phyloP scores from a whole-genome alignment of 2,113 vertebrate genomes.

The Isichthys henryi region DNA sequence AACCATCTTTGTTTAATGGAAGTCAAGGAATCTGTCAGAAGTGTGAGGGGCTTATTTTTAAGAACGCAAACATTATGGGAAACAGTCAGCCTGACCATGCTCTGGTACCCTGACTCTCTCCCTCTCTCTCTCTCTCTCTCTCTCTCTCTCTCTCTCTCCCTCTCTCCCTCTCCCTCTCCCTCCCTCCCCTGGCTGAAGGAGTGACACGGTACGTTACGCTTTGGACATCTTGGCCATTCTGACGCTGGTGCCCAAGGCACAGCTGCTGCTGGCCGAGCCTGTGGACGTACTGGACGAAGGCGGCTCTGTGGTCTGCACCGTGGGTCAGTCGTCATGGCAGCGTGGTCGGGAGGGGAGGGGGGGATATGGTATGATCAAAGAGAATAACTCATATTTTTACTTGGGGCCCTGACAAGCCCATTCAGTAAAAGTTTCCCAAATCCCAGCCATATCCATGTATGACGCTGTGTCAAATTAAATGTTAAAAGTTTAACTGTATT shows the following conservation, averaged over 20 bases:
- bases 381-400: background rate
- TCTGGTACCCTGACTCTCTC: background rate
- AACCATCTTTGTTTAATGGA: background rate
- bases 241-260: conserved; percentile 94
- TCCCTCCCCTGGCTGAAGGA: conserved; percentile 55
- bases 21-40: background rate
- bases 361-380: background rate
- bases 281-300: conserved; percentile 89
- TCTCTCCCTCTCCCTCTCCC: background rate
- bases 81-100: background rate
- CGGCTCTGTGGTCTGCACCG: conserved; percentile 84
- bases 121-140: background rate
- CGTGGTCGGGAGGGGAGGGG: too few relatives aligned
- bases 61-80: background rate
- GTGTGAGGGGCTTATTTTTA: background rate
- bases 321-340: conserved; percentile 65
- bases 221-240: conserved; percentile 93
- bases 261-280: conserved; percentile 83
- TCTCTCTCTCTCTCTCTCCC: background rate
- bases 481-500: background rate
- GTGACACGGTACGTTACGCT: conserved; percentile 93
- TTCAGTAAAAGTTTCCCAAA: background rate
- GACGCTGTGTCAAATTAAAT: background rate
- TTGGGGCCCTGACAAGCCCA: background rate
- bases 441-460: background rate